Evolutionary conservation across 2,113 vertebrate genomes (phyloP), one percentile per base, ranked within the genome.

Genomic region (Urocolius indicus): DNA sequence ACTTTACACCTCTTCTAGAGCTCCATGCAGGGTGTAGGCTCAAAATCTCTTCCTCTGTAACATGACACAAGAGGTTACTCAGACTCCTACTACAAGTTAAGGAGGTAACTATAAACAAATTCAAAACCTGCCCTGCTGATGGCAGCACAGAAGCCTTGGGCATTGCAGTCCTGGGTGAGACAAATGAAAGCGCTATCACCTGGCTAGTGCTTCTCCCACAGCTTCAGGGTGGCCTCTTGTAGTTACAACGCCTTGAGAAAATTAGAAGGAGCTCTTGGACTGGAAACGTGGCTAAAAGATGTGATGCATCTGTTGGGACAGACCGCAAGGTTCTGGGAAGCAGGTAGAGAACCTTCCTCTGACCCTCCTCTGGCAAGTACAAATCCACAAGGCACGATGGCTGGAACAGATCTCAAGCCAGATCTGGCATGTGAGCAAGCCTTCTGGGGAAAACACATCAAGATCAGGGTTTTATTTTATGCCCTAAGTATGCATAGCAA

Each of bases 311-410:
- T 48, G 23, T 32, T 0, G 5, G 43, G 29, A 51, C 9, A 5
- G 73, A 18, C 23, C 8, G 30, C 1, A 2, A 65, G 45, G 41
- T 5, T 11, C 24, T 20, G 66, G 38, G 59, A 51, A 17, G 66
- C 23, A 26, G 30, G 9, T 1, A 3, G 24, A 0, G 1, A 76
- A 48, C 48, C 32, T 66, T 65, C 24, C 63, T 58, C 54, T 45
- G 0, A 0, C 41, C 26, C n/a, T 58, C 30, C 57, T 84, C 52
- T 32, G 24, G n/a, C 48, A 10, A 14, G 6, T 1, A 4, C 34
- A 55, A 34, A 71, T 7, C 36, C 62, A 55, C 24, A 27, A 13
- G 26, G 66, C 48, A 74, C 0, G 1, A 45, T 1, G 9, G 49
- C 41, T 58, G 74, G 36, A 76, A 51, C 4, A 27, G 26, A 75